These are phyloP conservation scores for Nesidiocoris tenuis DNA, from an alignment of 2,888 invertebrate genomes.

Conservation along the genomic window DNA sequence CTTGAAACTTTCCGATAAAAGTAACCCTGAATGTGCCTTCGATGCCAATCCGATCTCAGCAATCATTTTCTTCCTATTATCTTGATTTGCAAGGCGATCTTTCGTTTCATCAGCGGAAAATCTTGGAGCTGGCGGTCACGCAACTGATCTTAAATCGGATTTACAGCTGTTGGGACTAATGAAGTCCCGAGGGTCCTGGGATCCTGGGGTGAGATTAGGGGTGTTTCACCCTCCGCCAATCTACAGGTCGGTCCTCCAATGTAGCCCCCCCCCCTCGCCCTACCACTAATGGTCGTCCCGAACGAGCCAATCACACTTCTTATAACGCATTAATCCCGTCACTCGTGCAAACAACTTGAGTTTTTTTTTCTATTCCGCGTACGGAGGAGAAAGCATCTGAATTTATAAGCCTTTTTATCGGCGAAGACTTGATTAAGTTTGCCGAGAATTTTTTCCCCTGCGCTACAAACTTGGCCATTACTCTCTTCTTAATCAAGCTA, in stretches of 20 bases:
- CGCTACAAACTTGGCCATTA: not conserved
- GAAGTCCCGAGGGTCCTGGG: slow-evolving; percentile 21
- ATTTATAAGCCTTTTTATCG: not conserved
- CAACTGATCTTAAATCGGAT: slow-evolving; percentile 35
- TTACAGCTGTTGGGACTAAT: slow-evolving; percentile 33
- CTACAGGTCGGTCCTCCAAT: not conserved
- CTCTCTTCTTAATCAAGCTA: too few relatives aligned
- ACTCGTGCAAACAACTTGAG: slow-evolving; percentile 5
- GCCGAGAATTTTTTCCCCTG: not conserved
- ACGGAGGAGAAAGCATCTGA: slow-evolving; percentile 4
- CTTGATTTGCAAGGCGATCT: not conserved
- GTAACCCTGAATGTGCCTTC: too few relatives aligned
- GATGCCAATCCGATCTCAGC: too few relatives aligned
- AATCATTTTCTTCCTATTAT: not conserved
- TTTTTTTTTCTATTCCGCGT: not conserved
- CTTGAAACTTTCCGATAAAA: too few relatives aligned
- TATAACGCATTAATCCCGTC: slow-evolving; percentile 20
- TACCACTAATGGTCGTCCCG: not conserved
- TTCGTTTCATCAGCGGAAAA: too few relatives aligned
- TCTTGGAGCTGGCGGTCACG: slow-evolving; percentile 27
- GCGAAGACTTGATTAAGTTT: not conserved
- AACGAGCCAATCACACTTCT: slow-evolving; percentile 21
- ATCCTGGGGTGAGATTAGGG: slow-evolving; percentile 15
- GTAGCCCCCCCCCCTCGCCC: not conserved
- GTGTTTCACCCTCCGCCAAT: not conserved